These are phyloP conservation scores for Merodon equestris DNA, from an alignment of 2,888 invertebrate species.

Conservation along the genomic window DNA sequence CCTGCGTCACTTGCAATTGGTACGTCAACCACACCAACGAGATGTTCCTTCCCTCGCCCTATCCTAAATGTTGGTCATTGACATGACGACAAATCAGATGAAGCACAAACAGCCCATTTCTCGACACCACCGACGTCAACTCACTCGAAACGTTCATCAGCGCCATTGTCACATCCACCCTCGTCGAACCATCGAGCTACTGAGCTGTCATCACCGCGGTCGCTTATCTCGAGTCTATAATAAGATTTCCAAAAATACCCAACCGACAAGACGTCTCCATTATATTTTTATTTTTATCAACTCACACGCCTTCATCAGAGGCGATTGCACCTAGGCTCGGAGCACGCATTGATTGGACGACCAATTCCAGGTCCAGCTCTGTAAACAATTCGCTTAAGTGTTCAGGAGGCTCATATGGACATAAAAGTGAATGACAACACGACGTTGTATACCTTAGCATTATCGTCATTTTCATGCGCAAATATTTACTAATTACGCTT, in stretches of 20 bases:
- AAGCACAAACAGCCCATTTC: conserved; percentile 32
- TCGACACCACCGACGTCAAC: conserved; percentile 59
- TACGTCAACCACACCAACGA: too few species aligned
- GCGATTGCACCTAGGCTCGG: conserved; percentile 46
- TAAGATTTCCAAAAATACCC: conserved; percentile 56
- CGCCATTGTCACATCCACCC: background rate
- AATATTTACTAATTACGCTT: conserved; percentile 65
- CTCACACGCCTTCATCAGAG: conserved; percentile 28
- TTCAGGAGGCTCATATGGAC: background rate
- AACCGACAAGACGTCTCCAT: conserved; percentile 23
- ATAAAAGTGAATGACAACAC: background rate
- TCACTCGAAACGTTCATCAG: conserved; percentile 27
- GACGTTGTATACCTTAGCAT: conserved; percentile 12
- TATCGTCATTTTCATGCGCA: conserved; percentile 45
- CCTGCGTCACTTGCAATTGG: too few species aligned
- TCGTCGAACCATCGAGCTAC: too few species aligned
- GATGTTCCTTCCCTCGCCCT: too few species aligned
- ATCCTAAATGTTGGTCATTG: conserved; percentile 57
- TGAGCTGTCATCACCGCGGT: background rate
- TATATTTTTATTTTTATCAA: conserved; percentile 44
- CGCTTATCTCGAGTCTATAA: conserved; percentile 28
- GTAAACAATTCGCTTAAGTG: too few species aligned
- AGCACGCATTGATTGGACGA: conserved; percentile 25
- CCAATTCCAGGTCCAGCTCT: too few species aligned
- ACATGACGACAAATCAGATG: conserved; percentile 53